Base-by-base conservation (phyloP, 64 coral and sea anemone species). In the Stichodactyla helianthus region DNA sequence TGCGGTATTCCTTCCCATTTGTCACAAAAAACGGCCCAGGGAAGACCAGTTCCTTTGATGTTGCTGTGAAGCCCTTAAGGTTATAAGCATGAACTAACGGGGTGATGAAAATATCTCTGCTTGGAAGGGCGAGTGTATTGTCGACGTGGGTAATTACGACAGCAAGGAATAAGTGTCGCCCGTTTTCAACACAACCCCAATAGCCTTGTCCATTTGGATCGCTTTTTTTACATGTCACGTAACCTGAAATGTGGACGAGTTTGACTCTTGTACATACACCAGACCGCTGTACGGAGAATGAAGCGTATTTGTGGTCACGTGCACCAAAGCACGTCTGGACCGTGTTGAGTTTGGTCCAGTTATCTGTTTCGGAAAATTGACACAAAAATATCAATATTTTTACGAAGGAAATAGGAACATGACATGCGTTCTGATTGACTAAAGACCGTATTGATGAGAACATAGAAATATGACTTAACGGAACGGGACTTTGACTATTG, bases 41-140 rank as follows among this genome's bases (percentile, higher is more conserved):
- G 14, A 88, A 60, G 2, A 82, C 54, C 58, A 88, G 20, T 28
- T 88, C 87, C 8, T 54, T 53, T 1, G 77, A 82, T 31, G 22
- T 74, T 11, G 68, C 68, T 26, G 68, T 28, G 10, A 74, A 6
- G 2, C 68, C 68, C 4, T 2, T n/a, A 2, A 74, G n/a, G 10
- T 74, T 13, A 74, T 74, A 74, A 10, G 27, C 25, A 3, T 74
- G 7, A 0, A 4, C 4, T 74, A 23, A 3, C 10, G 7, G 10
- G 10, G 7, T 9, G 23, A 74, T 26, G 11, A 31, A 74, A 9
- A 5, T 8, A 11, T 23, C 19, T 26, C 6, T 23, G 6, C 65
- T 26, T 20, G 65, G 65, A 8, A 71, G 22, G 19, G 9, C 8
- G 23, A 71, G 18, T 10, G 5, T 71, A 11, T 71, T 71, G 20